Percentiles rank a stretch among this genome's conserved stretches.
These are phyloP conservation scores for Taenioides sp. DNA, from an alignment of 2,797 vertebrate genomes.

Conservation along the genomic window DNA sequence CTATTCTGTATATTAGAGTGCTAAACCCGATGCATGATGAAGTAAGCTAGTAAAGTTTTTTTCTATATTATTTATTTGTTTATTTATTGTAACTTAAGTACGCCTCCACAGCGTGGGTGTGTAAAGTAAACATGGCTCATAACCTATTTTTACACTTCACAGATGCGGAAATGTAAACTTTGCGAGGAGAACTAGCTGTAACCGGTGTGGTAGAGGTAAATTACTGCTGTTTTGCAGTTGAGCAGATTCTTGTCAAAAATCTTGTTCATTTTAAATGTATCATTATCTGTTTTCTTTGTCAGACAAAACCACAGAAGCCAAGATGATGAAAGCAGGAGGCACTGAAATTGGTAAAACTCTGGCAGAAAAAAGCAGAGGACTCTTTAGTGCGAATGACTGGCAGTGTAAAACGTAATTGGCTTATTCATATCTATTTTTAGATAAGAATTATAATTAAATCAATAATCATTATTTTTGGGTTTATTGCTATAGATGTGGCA, in stretches of 20 bases:
- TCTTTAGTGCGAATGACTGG: conserved; percentile 99
- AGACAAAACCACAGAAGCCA: conserved; percentile 97
- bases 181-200: conserved; percentile 95
- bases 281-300: conserved; percentile 15
- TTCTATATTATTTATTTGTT: not conserved
- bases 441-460: not conserved
- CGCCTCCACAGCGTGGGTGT: not conserved
- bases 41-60: too few relatives aligned
- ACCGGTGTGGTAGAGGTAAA: conserved; percentile 92
- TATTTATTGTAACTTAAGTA: not conserved
- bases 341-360: conserved; percentile 98
- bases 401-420: conserved; percentile 94
- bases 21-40: not conserved
- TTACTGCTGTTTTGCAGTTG: not conserved
- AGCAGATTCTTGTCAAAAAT: not conserved
- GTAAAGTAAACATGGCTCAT: not conserved
- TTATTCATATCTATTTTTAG: not conserved
- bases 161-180: conserved; percentile 99
- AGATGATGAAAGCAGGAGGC: conserved; percentile 99
- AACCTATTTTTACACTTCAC: conserved; percentile 15
- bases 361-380: conserved; percentile 95
- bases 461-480: not conserved
- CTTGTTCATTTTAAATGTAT: not conserved
- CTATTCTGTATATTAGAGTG: conserved; percentile 5
- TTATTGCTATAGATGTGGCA: conserved; percentile 85